Evolutionary conservation across 1,140 invertebrate species (phyloP), one percentile per base, ranked within the genome.

Genomic region (Bombus impatiens): DNA sequence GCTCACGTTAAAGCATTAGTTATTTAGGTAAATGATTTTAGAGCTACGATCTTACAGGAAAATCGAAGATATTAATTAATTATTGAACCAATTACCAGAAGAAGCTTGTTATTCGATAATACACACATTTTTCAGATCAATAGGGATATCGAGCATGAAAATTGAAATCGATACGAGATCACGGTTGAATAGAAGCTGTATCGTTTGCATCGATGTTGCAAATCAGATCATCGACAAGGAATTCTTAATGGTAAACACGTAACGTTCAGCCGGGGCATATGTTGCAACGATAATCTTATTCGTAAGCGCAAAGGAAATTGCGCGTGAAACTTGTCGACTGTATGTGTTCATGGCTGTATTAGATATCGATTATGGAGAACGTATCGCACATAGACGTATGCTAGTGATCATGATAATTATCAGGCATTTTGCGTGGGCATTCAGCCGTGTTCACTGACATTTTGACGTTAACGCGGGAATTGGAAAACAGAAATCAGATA

Each of bases 371-470:
- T 86, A 88, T 71, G 68, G 71, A 76, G 80, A 89, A 76, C 32
- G 79, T 85, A 78, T 71, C 68, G 57, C 28, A 32, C 25, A 32
- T 87, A 70, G 44, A 71, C 75, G 85, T 44, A 86, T 44, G 78
- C 44, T 59, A 59, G 70, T 65, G 89, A 83, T 92, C 68, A 70
- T 47, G 84, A 87, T 93, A 93, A 93, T 93, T 92, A 92, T 86
- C 87, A 75, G 80, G 70, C 80, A 88, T 87, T 92, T 93, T 88
- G 84, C 83, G 78, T 86, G 88, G 40, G 35, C 91, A 91, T 75
- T 86, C 89, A 88, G 89, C 88, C 89, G 89, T 90, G 88, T 84
- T 89, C 92, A 90, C 88, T 93, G 93, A 93, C 92, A 93, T 90
- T 93, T 92, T 93, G 92, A 93, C 92, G 92, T 91, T 92, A 87